Evolutionary conservation across 2,113 vertebrate genomes (phyloP).

Genomic region (Euleptes europaea): DNA sequence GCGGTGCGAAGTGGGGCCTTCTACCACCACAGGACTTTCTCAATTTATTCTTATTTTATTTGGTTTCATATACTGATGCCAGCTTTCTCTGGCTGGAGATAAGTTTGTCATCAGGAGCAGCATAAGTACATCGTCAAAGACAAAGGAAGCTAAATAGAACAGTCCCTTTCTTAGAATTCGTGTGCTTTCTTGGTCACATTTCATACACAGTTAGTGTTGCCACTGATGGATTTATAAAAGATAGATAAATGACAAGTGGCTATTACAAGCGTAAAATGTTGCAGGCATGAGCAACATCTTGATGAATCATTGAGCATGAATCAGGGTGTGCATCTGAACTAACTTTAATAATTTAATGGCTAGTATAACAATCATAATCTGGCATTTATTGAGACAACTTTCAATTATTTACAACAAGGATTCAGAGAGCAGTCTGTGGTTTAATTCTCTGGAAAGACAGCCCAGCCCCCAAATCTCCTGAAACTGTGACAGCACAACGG

Average conservation of each 20-base stretch:
- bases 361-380: not conserved
- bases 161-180: not conserved
- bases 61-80: not conserved
- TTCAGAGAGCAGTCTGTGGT: not conserved
- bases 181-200: not conserved
- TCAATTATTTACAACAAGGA: not conserved
- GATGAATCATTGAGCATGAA: not conserved
- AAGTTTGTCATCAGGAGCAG: not conserved
- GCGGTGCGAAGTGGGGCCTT: not conserved
- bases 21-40: not conserved
- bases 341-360: not conserved
- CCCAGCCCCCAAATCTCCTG: not conserved
- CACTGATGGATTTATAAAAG: not conserved
- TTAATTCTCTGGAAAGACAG: not conserved
- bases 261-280: not conserved
- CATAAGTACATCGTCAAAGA: not conserved
- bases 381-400: not conserved
- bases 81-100: not conserved
- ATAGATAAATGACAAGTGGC: not conserved
- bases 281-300: not conserved
- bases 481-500: not conserved
- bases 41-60: not conserved
- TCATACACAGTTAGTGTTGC: not conserved
- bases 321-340: not conserved
- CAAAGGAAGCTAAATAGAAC: not conserved